phyloP scores from a whole-genome alignment of 2,888 invertebrate genomes.

The Drosophila antonietae region DNA sequence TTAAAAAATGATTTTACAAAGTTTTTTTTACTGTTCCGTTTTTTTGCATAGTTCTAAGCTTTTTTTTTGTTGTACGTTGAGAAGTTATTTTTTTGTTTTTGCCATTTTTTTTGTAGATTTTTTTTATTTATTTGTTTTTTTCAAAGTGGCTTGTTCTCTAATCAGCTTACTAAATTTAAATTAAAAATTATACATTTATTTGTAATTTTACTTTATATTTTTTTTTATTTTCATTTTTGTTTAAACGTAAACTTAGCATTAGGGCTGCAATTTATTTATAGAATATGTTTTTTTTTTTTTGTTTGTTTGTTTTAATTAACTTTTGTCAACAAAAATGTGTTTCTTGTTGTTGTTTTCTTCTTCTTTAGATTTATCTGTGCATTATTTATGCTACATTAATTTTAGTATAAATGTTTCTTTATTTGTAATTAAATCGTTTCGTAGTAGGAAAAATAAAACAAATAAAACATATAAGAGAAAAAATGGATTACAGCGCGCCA shows the following conservation, averaged over 20 bases:
- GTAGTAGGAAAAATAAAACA: constrained; percentile 42
- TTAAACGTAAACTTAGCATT: constrained; percentile 65
- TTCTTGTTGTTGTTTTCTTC: constrained; percentile 16
- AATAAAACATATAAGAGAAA: constrained; percentile 65
- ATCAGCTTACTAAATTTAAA: constrained; percentile 65
- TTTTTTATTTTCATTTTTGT: constrained; percentile 43
- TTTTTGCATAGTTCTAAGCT: constrained; percentile 60
- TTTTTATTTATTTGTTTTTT: constrained; percentile 26
- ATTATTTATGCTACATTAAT: constrained; percentile 53
- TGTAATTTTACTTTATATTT: background rate
- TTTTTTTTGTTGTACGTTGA: constrained; percentile 57
- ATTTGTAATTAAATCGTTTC: constrained; percentile 40
- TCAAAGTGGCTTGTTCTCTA: constrained; percentile 49
- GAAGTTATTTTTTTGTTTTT: constrained; percentile 51
- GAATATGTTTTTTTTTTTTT: constrained; percentile 39
- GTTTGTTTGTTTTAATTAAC: constrained; percentile 26
- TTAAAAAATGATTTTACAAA: constrained; percentile 77
- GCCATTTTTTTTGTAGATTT: constrained; percentile 36
- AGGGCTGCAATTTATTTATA: constrained; percentile 59
- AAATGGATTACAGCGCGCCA: constrained; percentile 59
- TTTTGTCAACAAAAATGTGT: constrained; percentile 49
- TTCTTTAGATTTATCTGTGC: constrained; percentile 31
- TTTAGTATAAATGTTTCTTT: constrained; percentile 13
- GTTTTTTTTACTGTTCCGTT: constrained; percentile 24
- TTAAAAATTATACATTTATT: constrained; percentile 65